A percentile compares a stretch with the other conserved stretches of the same genome.
Conservation (phyloP, 1,140 invertebrate species). For the Zaprionus africanus region DNA sequence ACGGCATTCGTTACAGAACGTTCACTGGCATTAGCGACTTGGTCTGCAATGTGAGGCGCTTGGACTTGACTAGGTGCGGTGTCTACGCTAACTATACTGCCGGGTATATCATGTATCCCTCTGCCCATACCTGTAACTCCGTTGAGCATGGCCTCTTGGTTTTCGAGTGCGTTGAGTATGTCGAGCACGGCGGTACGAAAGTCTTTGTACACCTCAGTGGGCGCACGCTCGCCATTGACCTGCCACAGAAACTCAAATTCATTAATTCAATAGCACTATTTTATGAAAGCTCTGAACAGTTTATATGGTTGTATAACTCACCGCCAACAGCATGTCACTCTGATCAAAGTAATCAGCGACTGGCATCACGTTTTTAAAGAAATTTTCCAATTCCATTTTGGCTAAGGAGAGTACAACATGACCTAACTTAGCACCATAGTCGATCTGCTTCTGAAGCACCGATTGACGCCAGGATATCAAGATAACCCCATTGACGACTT, state of each 20-base stretch:
- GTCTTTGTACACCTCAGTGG: slow-evolving; percentile 92
- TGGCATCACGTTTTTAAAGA: slow-evolving; percentile 94
- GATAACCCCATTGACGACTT: slow-evolving; percentile 93
- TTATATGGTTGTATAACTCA: slow-evolving; percentile 85
- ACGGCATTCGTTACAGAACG: slow-evolving; percentile 57
- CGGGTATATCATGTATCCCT: slow-evolving; percentile 86
- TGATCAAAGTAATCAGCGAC: slow-evolving; percentile 96
- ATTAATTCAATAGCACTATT: no score
- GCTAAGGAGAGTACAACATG: slow-evolving; percentile 94
- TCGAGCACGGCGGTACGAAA: slow-evolving; percentile 90
- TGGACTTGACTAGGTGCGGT: slow-evolving; percentile 85
- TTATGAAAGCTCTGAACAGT: no score
- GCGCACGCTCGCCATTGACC: slow-evolving; percentile 93
- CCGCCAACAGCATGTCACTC: slow-evolving; percentile 91
- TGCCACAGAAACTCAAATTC: slow-evolving; percentile 64
- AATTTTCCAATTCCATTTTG: slow-evolving; percentile 94
- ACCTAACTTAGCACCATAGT: slow-evolving; percentile 94
- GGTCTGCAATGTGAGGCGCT: slow-evolving; percentile 78
- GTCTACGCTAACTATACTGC: slow-evolving; percentile 86
- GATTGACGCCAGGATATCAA: slow-evolving; percentile 94
- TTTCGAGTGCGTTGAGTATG: slow-evolving; percentile 88
- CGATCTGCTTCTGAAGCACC: slow-evolving; percentile 93
- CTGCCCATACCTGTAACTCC: slow-evolving; percentile 86
- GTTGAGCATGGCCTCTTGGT: slow-evolving; percentile 87
- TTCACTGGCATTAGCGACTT: slow-evolving; percentile 16